A percentile compares a stretch with the other conserved stretches of the same genome.
phyloP scores from a whole-genome alignment of 2,113 vertebrate genomes.

The Toxotes chatareus region DNA sequence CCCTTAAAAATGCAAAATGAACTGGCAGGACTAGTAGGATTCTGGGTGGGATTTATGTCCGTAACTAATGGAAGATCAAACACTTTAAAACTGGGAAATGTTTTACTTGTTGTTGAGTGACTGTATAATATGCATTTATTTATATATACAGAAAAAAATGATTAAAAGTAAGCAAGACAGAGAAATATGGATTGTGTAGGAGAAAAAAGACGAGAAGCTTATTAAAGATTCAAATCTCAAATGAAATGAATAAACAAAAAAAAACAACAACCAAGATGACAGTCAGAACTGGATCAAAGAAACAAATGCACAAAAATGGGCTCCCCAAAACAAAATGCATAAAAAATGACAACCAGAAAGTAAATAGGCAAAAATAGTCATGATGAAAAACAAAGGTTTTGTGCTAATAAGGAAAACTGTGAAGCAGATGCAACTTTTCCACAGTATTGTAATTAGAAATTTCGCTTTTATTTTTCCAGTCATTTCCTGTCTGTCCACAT shows the following conservation, averaged over 20 bases:
- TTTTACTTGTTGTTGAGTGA: not conserved
- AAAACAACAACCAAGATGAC: constrained; percentile 37
- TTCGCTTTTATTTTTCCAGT: no score
- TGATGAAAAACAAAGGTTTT: not conserved
- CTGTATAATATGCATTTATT: constrained; percentile 22
- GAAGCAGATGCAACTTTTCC: not conserved
- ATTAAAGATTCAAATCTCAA: constrained; percentile 55
- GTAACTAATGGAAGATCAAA: constrained; percentile 39
- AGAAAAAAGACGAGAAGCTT: constrained; percentile 4
- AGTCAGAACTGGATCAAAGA: constrained; percentile 32
- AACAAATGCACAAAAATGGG: constrained; percentile 7
- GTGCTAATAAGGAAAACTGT: not conserved
- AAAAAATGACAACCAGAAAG: not conserved
- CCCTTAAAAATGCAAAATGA: constrained; percentile 31
- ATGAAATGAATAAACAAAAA: constrained; percentile 38
- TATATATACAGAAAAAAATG: not conserved
- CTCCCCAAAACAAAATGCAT: not conserved
- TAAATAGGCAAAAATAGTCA: not conserved
- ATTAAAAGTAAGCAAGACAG: constrained; percentile 4
- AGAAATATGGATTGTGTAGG: constrained; percentile 27
- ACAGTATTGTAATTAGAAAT: not conserved
- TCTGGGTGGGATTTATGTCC: constrained; percentile 39
- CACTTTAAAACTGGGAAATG: not conserved
- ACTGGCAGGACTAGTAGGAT: constrained; percentile 9
- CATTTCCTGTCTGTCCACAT: no score